Conservation (phyloP, 1,140 invertebrate species). For the Tyrophagus putrescentiae region DNA sequence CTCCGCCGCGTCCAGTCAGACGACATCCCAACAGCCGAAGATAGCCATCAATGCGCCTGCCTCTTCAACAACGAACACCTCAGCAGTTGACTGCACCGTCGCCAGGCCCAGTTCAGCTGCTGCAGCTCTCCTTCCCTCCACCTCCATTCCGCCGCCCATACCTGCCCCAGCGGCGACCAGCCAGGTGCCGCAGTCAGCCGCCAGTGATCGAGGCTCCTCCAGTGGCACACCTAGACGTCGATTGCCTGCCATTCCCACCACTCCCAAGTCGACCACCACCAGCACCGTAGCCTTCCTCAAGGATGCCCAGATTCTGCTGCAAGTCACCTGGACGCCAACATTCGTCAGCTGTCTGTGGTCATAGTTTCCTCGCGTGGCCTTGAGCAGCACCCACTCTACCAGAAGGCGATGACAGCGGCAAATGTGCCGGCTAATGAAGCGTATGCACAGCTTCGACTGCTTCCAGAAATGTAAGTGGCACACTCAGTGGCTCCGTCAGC, state of each 20-base stretch:
- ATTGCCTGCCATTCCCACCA: constrained; percentile 14
- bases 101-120: neutral
- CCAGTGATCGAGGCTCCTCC: neutral
- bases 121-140: neutral
- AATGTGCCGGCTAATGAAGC: neutral
- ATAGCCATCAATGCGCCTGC: neutral
- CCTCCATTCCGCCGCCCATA: neutral
- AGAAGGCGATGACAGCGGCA: neutral
- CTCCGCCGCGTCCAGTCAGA: too few species aligned
- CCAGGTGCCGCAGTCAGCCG: neutral
- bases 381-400: constrained; percentile 1
- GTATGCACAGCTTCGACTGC: constrained; percentile 20
- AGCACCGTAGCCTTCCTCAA: neutral
- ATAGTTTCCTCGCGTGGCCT: constrained; percentile 16
- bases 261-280: neutral
- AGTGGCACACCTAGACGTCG: neutral
- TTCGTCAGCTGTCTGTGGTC: constrained; percentile 13
- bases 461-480: constrained; percentile 21
- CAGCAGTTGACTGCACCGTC: too few species aligned
- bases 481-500: neutral
- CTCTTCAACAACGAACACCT: neutral
- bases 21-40: too few species aligned
- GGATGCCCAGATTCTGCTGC: constrained; percentile 17
- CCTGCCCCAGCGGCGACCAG: neutral
- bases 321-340: constrained; percentile 14